Evolutionary conservation across 2,888 invertebrate species (phyloP), one percentile per base, ranked within the genome.

Genomic region (Esperia sulphurella): DNA sequence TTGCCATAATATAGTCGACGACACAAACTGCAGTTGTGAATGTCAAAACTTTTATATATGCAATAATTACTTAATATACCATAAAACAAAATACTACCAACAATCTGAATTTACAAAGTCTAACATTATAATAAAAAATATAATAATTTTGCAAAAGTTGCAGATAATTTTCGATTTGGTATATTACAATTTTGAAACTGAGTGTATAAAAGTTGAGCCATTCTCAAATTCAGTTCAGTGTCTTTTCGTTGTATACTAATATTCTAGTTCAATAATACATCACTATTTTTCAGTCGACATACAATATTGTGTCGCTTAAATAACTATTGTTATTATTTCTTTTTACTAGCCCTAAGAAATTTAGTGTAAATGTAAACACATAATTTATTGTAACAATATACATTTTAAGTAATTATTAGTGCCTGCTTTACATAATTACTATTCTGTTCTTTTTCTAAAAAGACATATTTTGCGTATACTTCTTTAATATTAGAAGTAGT

Each of bases 351-450:
- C 59, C 57, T 85, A 85, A 83, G 82, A 69, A 72, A 75, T 72
- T 70, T 78, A 74, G 67, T 83, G 77, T 86, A 84, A 81, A 83
- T 82, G 75, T 80, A 82, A 83, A 82, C 71, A 82, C 80, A 82
- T 87, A 86, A 88, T 86, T 88, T 88, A 88, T 88, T 88, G 75
- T 86, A 83, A 78, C 83, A 79, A 75, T 70, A 80, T 84, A 86
- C 78, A 80, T 69, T 68, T 69, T 83, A 83, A 80, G 82, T 85
- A 76, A 83, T 83, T 70, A 74, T 85, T 88, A 88, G 89, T 88
- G 88, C 89, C 89, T 89, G 88, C 87, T 88, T 87, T 73, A 80
- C 75, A 80, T 68, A 60, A 68, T 80, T 72, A 79, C 75, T 55
- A 68, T 71, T 77, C 71, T 77, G 74, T 79, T 82, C 75, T 76